These are phyloP conservation scores for Cheilosia impressa DNA, from an alignment of 2,888 invertebrate species.

Conservation along the genomic window DNA sequence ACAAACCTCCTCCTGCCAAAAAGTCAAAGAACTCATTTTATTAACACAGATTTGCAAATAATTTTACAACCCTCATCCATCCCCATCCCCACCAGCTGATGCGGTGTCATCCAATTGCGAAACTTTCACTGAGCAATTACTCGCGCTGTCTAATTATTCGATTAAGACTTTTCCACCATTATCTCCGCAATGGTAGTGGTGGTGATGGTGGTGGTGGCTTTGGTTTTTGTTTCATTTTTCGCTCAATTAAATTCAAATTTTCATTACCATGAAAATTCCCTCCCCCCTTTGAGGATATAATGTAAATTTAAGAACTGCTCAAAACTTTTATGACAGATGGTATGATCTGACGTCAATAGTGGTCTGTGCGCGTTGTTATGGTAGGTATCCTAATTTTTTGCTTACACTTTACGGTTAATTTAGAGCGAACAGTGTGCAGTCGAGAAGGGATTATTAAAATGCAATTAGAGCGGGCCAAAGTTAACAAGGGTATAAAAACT, in stretches of 20 bases:
- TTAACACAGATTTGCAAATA: background rate
- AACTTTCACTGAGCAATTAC: slow-evolving; percentile 33
- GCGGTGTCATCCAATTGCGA: slow-evolving; percentile 4
- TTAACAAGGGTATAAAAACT: slow-evolving; percentile 76
- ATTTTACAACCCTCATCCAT: background rate
- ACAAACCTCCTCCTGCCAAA: background rate
- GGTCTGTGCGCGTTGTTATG: slow-evolving; percentile 3
- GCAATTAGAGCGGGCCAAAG: slow-evolving; percentile 70
- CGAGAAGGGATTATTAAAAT: slow-evolving; percentile 72
- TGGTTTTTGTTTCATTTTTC: slow-evolving; percentile 62
- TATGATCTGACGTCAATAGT: slow-evolving; percentile 70
- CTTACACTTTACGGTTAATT: slow-evolving; percentile 34
- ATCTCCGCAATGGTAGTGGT: slow-evolving; percentile 1
- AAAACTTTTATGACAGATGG: slow-evolving; percentile 75
- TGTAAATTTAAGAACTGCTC: slow-evolving; percentile 69
- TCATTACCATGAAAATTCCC: slow-evolving; percentile 64
- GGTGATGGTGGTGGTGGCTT: slow-evolving; percentile 1
- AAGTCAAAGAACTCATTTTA: slow-evolving; percentile 9
- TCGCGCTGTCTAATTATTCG: slow-evolving; percentile 36
- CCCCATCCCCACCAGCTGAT: background rate
- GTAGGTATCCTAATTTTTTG: slow-evolving; percentile 36
- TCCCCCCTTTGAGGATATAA: slow-evolving; percentile 28
- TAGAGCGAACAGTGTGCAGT: slow-evolving; percentile 33
- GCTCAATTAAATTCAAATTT: slow-evolving; percentile 74
- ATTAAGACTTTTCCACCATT: slow-evolving; percentile 16